Base-by-base conservation (phyloP, 2,797 vertebrate genomes). In the Ara ararauna region DNA sequence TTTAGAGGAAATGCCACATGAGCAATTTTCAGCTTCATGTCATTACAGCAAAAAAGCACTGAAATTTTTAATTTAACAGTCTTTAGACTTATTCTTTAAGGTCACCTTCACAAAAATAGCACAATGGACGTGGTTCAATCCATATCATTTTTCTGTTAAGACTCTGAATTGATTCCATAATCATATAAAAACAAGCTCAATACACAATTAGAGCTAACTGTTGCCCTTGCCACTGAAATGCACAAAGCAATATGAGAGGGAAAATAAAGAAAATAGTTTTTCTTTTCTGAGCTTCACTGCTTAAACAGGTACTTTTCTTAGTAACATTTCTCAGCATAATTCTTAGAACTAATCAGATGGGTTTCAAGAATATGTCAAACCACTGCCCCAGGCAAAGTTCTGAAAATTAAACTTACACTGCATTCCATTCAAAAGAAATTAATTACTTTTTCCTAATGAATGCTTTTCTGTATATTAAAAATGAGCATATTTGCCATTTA, bases 321-420 rank as follows among this genome's bases (percentile, higher is more conserved):
- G 78, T 44, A 97, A 88, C 68, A 96, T 93, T 97, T 98, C 89
- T 96, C 62, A 92, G 86, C 79, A 54, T 93, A 97, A 96, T 96
- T 95, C 92, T 96, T 60, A 93, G 90, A 96, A 90, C 42, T 94
- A 96, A 97, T 96, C 94, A 95, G 96, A 97, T 97, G 24, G 13
- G 73, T 94, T 97, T 92, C 94, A 97, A 94, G 87, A 95, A 97
- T 98, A 97, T 94, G 90, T 94, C 95, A 97, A 96, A 79, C 60
- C 53, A 76, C 10, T 94, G 93, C 97, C 87, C 93, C 77, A 94
- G 94, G 97, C 93, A 96, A 93, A 77, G 73, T 93, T 97, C 94
- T 95, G 94, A 97, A 97, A 97, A 97, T 97, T 96, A 97, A 98
- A 96, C 89, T 85, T 90, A 80, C 82, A 93, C 18, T 93, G 78